These are phyloP conservation scores for Propithecus deckenii DNA, from an alignment of 2,797 vertebrate species.

Conservation along the genomic window DNA sequence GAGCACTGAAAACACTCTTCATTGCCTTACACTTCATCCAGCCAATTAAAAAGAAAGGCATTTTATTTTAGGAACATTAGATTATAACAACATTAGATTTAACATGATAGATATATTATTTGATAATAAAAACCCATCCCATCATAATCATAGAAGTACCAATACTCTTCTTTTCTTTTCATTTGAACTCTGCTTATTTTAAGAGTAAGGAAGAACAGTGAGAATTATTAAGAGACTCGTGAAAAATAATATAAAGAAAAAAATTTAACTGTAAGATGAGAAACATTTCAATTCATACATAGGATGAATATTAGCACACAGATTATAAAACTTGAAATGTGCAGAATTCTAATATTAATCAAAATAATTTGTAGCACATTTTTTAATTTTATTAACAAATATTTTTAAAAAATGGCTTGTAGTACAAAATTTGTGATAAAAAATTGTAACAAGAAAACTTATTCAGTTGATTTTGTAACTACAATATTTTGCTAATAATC, in stretches of 20 bases:
- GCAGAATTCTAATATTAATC: not conserved
- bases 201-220: not conserved
- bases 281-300: not conserved
- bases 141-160: not conserved
- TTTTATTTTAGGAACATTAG: conserved; percentile 16
- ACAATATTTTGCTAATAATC: conserved; percentile 24
- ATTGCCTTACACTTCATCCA: not conserved
- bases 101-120: not conserved
- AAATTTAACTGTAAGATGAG: conserved; percentile 11
- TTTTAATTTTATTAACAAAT: conserved; percentile 27
- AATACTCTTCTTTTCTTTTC: not conserved
- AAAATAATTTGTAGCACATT: conserved; percentile 15
- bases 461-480: not conserved
- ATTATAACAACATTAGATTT: not conserved
- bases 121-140: not conserved
- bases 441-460: not conserved
- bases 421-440: conserved; percentile 7
- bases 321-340: conserved; percentile 24
- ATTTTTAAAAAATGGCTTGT: not conserved
- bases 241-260: conserved; percentile 42
- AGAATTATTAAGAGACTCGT: not conserved
- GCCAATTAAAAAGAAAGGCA: not conserved
- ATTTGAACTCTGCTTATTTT: conserved; percentile 37
- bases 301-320: not conserved
- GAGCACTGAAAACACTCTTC: not conserved